Base-by-base conservation (phyloP, 2,113 vertebrate genomes). In the Numenius arquata region DNA sequence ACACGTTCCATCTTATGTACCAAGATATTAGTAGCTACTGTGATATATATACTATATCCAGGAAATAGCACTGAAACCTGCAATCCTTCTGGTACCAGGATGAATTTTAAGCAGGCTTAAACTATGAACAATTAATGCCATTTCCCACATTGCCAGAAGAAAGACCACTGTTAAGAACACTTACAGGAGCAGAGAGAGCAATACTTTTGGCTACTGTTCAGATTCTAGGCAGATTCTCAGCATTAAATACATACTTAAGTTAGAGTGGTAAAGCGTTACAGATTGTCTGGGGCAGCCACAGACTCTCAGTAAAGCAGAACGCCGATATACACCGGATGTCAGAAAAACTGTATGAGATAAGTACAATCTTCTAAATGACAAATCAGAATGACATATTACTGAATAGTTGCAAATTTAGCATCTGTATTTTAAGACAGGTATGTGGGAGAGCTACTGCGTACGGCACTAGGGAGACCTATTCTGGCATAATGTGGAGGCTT, bases 341-440 rank as follows among this genome's bases (percentile, higher is more conserved):
- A 93, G 61, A 78, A 87, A 81, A 93, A 14, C 2, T 14, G 2
- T 40, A 27, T 5, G 36, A 34, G 53, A 2, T n/a, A 77, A 76
- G 56, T 41, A 78, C 36, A 68, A 0, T 7, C 45, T 40, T 77
- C 70, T 47, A 82, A 82, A 82, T 72, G 67, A 76, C 67, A 92
- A 82, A 85, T 59, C 71, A 65, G 75, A 83, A 88, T 32, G 47
- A 48, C 27, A 6, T 27, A 59, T 36, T 19, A 36, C 43, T 89
- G 70, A 89, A 81, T 74, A 87, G 70, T 40, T 91, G 81, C 62
- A 89, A 85, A 94, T 68, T 82, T 52, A 81, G 56, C 66, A 92
- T 61, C 70, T 94, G 77, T 59, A 82, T 85, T 89, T 92, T 90
- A 81, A 89, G 73, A 36, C 30, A 92, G 32, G 65, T 87, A 79